Evolutionary conservation across 2,888 invertebrate species (phyloP).

Genomic region (Lycia hirtaria): DNA sequence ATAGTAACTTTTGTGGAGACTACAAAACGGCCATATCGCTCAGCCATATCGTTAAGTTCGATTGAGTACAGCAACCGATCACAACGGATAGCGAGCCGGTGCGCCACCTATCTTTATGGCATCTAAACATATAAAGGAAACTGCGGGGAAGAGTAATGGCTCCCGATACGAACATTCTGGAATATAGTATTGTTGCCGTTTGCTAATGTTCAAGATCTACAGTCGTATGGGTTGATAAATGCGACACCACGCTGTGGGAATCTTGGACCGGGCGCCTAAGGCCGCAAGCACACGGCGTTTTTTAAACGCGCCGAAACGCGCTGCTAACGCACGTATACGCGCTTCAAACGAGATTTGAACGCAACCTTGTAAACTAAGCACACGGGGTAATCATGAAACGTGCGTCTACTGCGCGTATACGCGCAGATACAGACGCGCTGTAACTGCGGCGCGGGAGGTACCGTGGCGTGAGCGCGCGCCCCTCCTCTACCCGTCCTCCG

Average conservation of each 20-base stretch:
- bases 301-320: too few species aligned
- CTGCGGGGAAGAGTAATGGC: conserved; percentile 74
- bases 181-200: conserved; percentile 68
- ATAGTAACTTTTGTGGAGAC: conserved; percentile 42
- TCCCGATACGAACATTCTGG: conserved; percentile 75
- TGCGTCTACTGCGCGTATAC: too few species aligned
- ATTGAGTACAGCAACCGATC: conserved; percentile 70
- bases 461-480: too few species aligned
- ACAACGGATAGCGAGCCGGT: conserved; percentile 64
- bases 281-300: too few species aligned
- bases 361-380: too few species aligned
- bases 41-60: conserved; percentile 64
- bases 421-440: too few species aligned
- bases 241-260: conserved; percentile 56
- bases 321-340: too few species aligned
- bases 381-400: too few species aligned
- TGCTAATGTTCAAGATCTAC: conserved; percentile 64
- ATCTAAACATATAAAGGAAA: conserved; percentile 78
- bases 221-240: conserved; percentile 67
- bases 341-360: too few species aligned
- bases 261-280: conserved; percentile 58
- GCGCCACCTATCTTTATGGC: conserved; percentile 75
- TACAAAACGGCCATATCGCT: conserved; percentile 57
- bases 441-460: too few species aligned
- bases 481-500: too few species aligned